Evolutionary conservation across 2,888 invertebrate genomes (phyloP).

Genomic region (Plagiodera versicolora): DNA sequence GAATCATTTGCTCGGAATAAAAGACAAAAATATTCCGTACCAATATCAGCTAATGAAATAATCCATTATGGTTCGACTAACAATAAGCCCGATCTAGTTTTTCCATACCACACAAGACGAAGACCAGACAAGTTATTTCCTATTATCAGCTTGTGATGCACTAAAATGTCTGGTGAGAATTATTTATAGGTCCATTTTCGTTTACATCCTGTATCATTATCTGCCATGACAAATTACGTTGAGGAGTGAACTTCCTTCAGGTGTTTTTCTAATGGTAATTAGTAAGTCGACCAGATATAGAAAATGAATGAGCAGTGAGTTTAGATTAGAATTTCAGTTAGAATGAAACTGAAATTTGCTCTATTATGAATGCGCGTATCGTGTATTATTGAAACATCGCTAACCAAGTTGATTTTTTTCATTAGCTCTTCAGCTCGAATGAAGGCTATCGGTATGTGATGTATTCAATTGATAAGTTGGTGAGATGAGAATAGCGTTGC

Average conservation of each 20-base stretch:
- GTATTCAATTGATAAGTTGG: no score
- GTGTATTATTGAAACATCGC: no score
- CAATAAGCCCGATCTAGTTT: neutral
- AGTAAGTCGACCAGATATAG: neutral
- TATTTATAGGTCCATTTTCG: constrained; percentile 12
- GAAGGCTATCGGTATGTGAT: no score
- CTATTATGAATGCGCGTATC: no score
- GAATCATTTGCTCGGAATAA: no score
- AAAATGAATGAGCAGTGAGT: neutral
- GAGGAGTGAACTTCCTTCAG: constrained; percentile 28
- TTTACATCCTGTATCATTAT: constrained; percentile 23
- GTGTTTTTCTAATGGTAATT: constrained; percentile 14
- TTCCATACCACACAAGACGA: constrained; percentile 5
- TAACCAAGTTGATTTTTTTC: no score
- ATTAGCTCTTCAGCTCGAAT: no score
- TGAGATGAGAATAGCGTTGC: no score
- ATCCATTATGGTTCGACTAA: no score
- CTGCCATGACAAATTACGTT: constrained; percentile 22
- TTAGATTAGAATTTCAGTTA: neutral
- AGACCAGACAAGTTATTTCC: constrained; percentile 16
- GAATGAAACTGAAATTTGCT: neutral
- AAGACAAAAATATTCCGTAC: no score
- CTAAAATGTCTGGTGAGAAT: constrained; percentile 15
- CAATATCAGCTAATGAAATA: no score
- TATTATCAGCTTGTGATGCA: constrained; percentile 21